Evolutionary conservation across 37 sponge, comb jelly and placozoan species (phyloP), one percentile per base, ranked within the genome.

Genomic region (Theonella swinhoei): DNA sequence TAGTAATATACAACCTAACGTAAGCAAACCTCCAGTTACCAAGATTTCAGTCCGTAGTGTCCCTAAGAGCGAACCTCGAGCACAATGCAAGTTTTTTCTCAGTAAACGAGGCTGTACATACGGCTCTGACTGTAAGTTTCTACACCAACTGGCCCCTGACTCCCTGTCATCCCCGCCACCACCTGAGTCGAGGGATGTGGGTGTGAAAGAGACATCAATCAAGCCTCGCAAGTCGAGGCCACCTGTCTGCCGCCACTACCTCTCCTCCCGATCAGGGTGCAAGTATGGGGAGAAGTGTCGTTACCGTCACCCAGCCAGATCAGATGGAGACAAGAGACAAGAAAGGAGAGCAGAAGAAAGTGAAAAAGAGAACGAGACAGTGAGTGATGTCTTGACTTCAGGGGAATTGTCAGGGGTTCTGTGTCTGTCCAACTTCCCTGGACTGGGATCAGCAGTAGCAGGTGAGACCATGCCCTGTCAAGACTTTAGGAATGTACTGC

Each of bases 231-330:
- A 14, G 11, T 47, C 54, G 11, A 47, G 14, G 14, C 54, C 54
- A 17, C 54, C 54, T 17, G 14, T 47, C 7, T 79, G 79, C 39
- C 63, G 65, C 22, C 64, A 79, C n/a, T 35, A 66, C 25, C 68
- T 79, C 30, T 34, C 37, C 47, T 36, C 35, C 5, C 63, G 58
- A 28, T 37, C 25, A 1, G 54, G 54, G 54, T 79, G 79, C 26
- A 62, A 38, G 43, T 81, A 47, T 70, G 82, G 72, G 24, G 68
- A 32, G 8, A 54, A 35, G 33, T 81, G 82, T 47, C 32, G 62
- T 9, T 81, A 68, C 32, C 54, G 30, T 35, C 82, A 81, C 54
- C 61, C 72, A 30, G 9, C 38, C 17, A 66, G 80, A 37, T 41
- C 35, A 64, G 29, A 37, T 3, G 80, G 32, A 42, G 32, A 64